A percentile compares a stretch with the other conserved stretches of the same genome.
These are phyloP conservation scores for Scophthalmus maximus DNA, from an alignment of 2,113 vertebrate species.

Conservation along the genomic window DNA sequence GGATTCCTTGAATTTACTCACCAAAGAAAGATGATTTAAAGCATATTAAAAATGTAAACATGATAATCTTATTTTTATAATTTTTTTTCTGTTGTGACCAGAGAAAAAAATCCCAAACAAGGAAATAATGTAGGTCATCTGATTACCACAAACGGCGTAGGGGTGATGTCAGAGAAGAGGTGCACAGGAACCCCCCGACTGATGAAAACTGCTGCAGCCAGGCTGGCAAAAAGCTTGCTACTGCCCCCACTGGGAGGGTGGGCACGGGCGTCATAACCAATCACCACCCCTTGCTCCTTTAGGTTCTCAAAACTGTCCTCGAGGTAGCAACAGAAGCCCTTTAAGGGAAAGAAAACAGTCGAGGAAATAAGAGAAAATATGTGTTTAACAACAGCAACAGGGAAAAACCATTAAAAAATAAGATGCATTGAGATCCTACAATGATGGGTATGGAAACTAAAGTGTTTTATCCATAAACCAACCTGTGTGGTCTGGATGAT, in stretches of 20 bases:
- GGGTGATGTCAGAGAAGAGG: slow-evolving; percentile 92
- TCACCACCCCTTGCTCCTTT: slow-evolving; percentile 91
- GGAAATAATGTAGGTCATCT: not conserved
- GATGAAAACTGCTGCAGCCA: slow-evolving; percentile 90
- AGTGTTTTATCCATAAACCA: slow-evolving; percentile 27
- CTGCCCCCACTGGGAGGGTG: slow-evolving; percentile 89
- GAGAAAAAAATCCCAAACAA: not conserved
- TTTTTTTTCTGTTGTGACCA: not conserved
- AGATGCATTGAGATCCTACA: too few species aligned
- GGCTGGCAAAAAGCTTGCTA: slow-evolving; percentile 90
- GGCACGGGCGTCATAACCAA: slow-evolving; percentile 93
- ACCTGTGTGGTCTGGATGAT: slow-evolving; percentile 96
- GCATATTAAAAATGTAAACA: not conserved
- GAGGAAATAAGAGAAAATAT: not conserved
- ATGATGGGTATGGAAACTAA: too few species aligned
- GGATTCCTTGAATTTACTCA: not conserved
- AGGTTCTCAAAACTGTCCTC: slow-evolving; percentile 89
- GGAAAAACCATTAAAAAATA: too few species aligned
- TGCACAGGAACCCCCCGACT: slow-evolving; percentile 90
- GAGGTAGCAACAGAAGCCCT: slow-evolving; percentile 95
- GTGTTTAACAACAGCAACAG: not conserved
- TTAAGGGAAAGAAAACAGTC: slow-evolving; percentile 29
- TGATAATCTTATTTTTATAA: not conserved
- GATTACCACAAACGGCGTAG: slow-evolving; percentile 96
- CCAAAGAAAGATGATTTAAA: too few species aligned